A percentile compares a stretch with the other conserved stretches of the same genome.
Conservation (phyloP, 1,140 invertebrate genomes). For the Acromyrmex echinatior region DNA sequence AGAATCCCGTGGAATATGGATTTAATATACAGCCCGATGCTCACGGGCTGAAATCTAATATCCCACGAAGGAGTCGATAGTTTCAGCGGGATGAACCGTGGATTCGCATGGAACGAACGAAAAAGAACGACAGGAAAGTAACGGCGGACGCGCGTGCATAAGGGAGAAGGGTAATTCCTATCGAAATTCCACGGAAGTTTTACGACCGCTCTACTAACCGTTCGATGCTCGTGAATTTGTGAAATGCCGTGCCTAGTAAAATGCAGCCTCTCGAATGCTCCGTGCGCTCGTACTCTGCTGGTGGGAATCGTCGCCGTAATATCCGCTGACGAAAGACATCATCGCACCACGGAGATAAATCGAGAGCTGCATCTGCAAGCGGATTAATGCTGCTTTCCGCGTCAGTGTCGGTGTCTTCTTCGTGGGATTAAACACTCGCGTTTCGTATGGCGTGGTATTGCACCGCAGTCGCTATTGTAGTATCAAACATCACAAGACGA, state of each 20-base stretch:
- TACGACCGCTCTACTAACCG: conserved; percentile 59
- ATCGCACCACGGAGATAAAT: conserved; percentile 45
- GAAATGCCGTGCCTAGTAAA: conserved; percentile 60
- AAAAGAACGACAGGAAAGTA: conserved; percentile 51
- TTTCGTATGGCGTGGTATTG: neutral
- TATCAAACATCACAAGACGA: conserved; percentile 25
- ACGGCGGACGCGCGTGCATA: conserved; percentile 29
- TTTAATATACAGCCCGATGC: conserved; percentile 62
- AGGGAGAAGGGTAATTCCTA: conserved; percentile 58
- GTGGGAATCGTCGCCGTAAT: conserved; percentile 40
- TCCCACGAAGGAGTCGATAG: conserved; percentile 59
- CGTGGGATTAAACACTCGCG: conserved; percentile 41
- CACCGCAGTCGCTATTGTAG: conserved; percentile 32
- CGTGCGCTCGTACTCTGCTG: neutral
- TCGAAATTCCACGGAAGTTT: conserved; percentile 66
- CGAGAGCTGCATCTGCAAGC: conserved; percentile 29
- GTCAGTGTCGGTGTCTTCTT: neutral
- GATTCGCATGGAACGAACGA: conserved; percentile 44
- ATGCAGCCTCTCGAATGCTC: conserved; percentile 45
- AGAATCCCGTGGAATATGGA: conserved; percentile 45
- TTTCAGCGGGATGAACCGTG: conserved; percentile 55
- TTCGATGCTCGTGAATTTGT: conserved; percentile 66
- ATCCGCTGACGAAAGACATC: conserved; percentile 63
- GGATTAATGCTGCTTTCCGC: neutral
- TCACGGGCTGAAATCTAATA: conserved; percentile 56